Percentiles rank a stretch among this genome's conserved stretches.
Conservation (phyloP, 2,113 vertebrate genomes). For the Etia nguti region DNA sequence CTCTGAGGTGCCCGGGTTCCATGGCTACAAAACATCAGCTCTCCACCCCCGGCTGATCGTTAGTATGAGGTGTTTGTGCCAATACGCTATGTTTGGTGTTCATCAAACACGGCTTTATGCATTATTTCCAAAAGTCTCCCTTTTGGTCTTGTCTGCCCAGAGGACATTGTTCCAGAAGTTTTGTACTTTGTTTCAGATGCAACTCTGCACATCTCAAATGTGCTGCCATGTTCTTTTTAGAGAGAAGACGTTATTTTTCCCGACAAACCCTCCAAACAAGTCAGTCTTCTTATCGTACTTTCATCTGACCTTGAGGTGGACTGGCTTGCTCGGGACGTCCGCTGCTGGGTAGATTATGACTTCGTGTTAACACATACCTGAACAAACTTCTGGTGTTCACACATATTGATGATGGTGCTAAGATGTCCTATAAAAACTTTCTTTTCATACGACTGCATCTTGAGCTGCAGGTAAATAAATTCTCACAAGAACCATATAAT, state of each 20-base stretch:
- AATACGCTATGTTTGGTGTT: neutral
- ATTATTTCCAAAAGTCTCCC: neutral
- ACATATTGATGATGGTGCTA: neutral
- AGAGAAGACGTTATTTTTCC: neutral
- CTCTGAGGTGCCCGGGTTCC: neutral
- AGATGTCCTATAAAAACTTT: neutral
- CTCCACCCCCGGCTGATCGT: neutral
- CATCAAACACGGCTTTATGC: neutral
- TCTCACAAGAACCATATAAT: neutral
- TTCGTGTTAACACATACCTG: no score
- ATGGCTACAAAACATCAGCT: neutral
- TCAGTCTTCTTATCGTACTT: no score
- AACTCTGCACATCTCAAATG: neutral
- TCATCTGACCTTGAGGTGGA: no score
- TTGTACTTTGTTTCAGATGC: neutral
- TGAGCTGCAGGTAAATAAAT: neutral
- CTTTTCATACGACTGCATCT: neutral
- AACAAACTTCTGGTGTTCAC: neutral
- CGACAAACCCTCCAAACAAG: no score
- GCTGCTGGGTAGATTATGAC: no score
- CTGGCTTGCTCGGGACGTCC: no score
- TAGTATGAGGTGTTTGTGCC: neutral
- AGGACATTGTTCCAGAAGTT: neutral
- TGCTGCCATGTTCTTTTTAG: neutral
- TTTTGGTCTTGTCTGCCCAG: neutral